These are phyloP conservation scores for Drosophila pegasa DNA, from an alignment of 2,888 invertebrate genomes.

Conservation along the genomic window DNA sequence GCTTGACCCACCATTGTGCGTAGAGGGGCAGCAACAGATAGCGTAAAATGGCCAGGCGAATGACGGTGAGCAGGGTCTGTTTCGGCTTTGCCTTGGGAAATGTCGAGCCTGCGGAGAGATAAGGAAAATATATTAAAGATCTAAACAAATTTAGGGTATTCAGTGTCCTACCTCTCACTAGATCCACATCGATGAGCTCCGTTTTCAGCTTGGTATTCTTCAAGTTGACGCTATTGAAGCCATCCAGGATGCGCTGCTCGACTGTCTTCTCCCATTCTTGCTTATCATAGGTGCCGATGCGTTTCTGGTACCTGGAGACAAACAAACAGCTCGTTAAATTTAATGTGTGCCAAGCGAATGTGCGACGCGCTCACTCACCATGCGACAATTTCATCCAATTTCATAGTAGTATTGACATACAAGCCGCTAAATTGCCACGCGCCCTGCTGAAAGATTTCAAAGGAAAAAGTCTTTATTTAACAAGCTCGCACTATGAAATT, in stretches of 20 bases:
- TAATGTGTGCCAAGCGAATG: constrained; percentile 2
- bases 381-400: constrained; percentile 85
- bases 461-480: constrained; percentile 3
- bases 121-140: not conserved
- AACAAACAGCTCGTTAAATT: constrained; percentile 1
- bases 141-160: not conserved
- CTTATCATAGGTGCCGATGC: constrained; percentile 98
- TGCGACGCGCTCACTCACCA: constrained; percentile 75
- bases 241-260: constrained; percentile 95
- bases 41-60: constrained; percentile 92
- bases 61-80: constrained; percentile 94
- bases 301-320: constrained; percentile 93
- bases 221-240: constrained; percentile 92
- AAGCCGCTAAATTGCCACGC: constrained; percentile 61
- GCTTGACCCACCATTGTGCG: constrained; percentile 95
- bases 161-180: constrained; percentile 95
- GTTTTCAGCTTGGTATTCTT: constrained; percentile 93
- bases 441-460: constrained; percentile 38
- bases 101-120: constrained; percentile 90
- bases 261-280: constrained; percentile 98
- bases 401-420: constrained; percentile 83
- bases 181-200: constrained; percentile 97
- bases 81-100: constrained; percentile 98
- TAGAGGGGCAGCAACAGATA: constrained; percentile 93
- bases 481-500: constrained; percentile 6